These are phyloP conservation scores for Rhinoderma darwinii DNA, from an alignment of 2,113 vertebrate genomes.

Conservation along the genomic window DNA sequence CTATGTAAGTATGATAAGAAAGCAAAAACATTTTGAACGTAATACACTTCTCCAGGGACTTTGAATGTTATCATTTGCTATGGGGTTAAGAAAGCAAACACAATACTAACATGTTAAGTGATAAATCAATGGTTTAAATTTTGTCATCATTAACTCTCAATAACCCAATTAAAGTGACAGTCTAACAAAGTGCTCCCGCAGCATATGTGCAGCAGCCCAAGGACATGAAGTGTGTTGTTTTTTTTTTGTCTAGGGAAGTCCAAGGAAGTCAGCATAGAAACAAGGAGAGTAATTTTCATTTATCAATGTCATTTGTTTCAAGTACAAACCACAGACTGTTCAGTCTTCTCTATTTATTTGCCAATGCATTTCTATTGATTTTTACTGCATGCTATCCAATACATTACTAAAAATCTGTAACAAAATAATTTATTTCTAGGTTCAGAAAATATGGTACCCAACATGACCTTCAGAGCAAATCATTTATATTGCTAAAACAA, in stretches of 20 bases:
- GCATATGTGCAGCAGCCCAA: conserved; percentile 38
- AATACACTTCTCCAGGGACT: neutral
- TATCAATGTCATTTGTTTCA: conserved; percentile 51
- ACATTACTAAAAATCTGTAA: neutral
- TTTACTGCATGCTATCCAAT: neutral
- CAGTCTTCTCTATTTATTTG: neutral
- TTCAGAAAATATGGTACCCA: neutral
- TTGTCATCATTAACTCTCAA: conserved; percentile 48
- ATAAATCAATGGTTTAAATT: conserved; percentile 47
- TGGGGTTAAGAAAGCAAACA: neutral
- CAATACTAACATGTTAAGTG: neutral
- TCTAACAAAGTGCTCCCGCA: conserved; percentile 31
- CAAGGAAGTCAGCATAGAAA: conserved; percentile 24
- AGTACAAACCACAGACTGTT: conserved; percentile 28
- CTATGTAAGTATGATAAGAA: neutral
- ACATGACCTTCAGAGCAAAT: neutral
- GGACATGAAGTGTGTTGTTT: conserved; percentile 8
- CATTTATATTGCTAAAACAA: neutral
- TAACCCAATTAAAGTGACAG: conserved; percentile 44
- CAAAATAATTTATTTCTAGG: conserved; percentile 2
- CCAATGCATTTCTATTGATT: conserved; percentile 37
- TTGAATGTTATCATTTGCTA: neutral
- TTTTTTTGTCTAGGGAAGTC: neutral
- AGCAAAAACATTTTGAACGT: neutral
- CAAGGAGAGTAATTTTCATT: conserved; percentile 40